Evolutionary conservation across 2,888 invertebrate species (phyloP).

Genomic region (Ypsolopha sequella): DNA sequence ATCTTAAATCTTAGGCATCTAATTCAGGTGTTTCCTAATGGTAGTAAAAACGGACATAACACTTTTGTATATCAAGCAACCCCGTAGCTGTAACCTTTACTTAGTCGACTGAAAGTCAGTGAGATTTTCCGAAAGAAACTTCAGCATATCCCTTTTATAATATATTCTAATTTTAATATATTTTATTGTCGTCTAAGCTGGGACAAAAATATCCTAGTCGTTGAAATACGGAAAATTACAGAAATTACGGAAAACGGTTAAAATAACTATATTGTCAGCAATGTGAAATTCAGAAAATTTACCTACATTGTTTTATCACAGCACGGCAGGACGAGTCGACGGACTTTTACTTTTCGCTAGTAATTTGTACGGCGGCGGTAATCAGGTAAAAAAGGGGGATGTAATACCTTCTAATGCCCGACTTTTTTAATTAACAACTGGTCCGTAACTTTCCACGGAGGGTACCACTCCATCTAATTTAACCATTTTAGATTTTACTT

Average conservation of each 20-base stretch:
- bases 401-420: conserved; percentile 20
- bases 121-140: not conserved
- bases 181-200: too few relatives aligned
- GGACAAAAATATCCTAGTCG: not conserved
- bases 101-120: not conserved
- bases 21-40: too few relatives aligned
- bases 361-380: conserved; percentile 12
- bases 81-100: too few relatives aligned
- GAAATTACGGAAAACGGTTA: not conserved
- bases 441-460: conserved; percentile 11
- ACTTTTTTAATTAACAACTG: conserved; percentile 29
- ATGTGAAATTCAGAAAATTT: not conserved
- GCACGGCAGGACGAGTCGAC: not conserved
- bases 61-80: too few relatives aligned
- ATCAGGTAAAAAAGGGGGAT: conserved; percentile 20
- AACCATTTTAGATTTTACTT: too few relatives aligned
- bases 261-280: not conserved
- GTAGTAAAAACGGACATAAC: too few relatives aligned
- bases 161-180: too few relatives aligned
- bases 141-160: too few relatives aligned
- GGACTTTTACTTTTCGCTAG: conserved; percentile 4
- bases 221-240: too few relatives aligned
- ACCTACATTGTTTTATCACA: not conserved
- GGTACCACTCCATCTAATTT: not conserved
- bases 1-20: too few relatives aligned